Base-by-base conservation (phyloP, 2,888 invertebrate species). In the Nemapogon koenigi region DNA sequence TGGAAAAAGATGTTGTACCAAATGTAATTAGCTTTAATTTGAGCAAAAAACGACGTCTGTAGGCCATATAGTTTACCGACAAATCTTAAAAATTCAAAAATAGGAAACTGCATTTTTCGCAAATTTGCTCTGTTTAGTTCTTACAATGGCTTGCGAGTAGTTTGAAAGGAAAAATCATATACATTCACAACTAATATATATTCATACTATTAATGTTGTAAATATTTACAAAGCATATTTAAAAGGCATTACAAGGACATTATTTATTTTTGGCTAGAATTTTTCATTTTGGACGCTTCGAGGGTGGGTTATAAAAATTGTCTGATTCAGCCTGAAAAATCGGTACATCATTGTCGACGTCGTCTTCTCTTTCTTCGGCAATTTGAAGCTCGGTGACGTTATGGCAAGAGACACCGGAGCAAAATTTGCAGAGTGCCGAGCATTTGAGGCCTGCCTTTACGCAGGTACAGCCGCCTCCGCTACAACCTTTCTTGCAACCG, bases 341-440 rank as follows among this genome's bases (percentile, higher is more conserved):
- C 22, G 33, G 33, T 19, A 33, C 33, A 33, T 22, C 18, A 4
- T 33, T 17, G 18, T 33, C 33, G 10, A 33, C 17, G 33, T 33
- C 33, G 33, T 33, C 33, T 33, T 33, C 33, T 33, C 33, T 18
- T 16, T 33, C 33, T 33, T 33, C 18, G n/a, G n/a, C 33, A 18
- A 33, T 18, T 33, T 33, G 4, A 33, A 33, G 33, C 18, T 33
- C 18, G 33, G 18, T 19, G 17, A 33, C 33, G 33, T 33, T 33
- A 18, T 33, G 31, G 14, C 14, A 30, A 30, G 30, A 13, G 10
- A 14, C 10, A 3, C 30, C 15, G 14, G 30, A 30, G 15, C 30
- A 28, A 6, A 8, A 8, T 4, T 28, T 11, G 28, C 10, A 13
- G 11, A 10, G 10, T 4, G 28, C 11, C 8, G 13, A 10, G n/a